Conservation (phyloP, 2,797 vertebrate species). For the Chromis chromis region DNA sequence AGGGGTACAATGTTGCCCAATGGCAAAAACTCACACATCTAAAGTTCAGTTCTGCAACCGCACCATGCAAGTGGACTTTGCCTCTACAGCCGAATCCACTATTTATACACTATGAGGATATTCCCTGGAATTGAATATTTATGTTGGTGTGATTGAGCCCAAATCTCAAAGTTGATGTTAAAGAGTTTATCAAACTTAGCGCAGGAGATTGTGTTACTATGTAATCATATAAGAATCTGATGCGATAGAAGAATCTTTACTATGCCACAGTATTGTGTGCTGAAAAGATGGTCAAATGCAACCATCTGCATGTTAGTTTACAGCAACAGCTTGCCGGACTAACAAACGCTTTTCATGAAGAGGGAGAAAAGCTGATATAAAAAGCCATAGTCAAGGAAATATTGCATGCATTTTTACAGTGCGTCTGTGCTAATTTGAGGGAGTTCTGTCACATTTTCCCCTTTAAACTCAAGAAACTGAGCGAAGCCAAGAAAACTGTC, state of each 20-base stretch:
- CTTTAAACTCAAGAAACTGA: conserved; percentile 30
- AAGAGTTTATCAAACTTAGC: no score
- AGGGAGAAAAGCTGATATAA: not conserved
- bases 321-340: no score
- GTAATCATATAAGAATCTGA: no score
- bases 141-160: no score
- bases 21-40: not conserved
- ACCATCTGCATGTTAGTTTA: no score
- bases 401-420: conserved; percentile 8
- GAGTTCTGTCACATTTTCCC: conserved; percentile 40
- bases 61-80: not conserved
- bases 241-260: no score
- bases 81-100: not conserved
- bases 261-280: no score
- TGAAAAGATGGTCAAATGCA: no score
- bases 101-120: not conserved
- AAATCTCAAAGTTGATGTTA: no score
- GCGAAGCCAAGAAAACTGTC: conserved; percentile 21
- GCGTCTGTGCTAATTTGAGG: conserved; percentile 22
- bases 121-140: no score
- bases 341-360: not conserved
- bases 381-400: not conserved
- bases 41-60: not conserved
- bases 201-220: no score
- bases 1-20: not conserved